Conservation (phyloP, 2,888 invertebrate genomes). For the Invenusta paracnida region DNA sequence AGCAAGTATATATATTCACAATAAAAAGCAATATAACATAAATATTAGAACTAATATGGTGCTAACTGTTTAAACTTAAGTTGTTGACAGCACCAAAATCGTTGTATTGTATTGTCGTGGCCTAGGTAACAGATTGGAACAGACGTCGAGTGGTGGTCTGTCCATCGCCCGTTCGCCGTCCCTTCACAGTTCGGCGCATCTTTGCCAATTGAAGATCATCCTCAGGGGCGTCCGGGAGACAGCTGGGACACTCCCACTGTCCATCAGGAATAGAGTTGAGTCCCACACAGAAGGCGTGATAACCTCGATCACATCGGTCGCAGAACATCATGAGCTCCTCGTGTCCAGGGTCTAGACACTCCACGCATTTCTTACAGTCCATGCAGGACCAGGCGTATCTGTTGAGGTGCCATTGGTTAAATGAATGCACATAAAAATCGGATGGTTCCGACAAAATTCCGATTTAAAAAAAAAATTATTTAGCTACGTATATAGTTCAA, state of each 20-base stretch:
- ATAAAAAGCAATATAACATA: too few species aligned
- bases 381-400: slow-evolving; percentile 84
- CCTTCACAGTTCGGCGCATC: background rate
- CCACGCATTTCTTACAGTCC: slow-evolving; percentile 82
- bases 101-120: too few species aligned
- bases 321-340: slow-evolving; percentile 89
- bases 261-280: slow-evolving; percentile 75
- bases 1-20: too few species aligned
- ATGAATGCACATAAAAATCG: background rate
- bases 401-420: too few species aligned
- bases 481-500: too few species aligned
- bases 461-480: slow-evolving; percentile 55
- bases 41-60: too few species aligned
- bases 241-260: slow-evolving; percentile 74
- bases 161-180: background rate
- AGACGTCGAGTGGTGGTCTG: background rate
- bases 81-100: too few species aligned
- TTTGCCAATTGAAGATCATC: background rate
- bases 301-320: slow-evolving; percentile 86
- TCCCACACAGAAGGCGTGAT: slow-evolving; percentile 84
- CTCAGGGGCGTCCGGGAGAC: slow-evolving; percentile 45
- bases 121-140: background rate
- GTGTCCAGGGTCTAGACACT: slow-evolving; percentile 75
- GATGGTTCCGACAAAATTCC: background rate
- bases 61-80: too few species aligned